These are phyloP conservation scores for Tenthredo amoena DNA, from an alignment of 2,888 invertebrate genomes.

Conservation along the genomic window DNA sequence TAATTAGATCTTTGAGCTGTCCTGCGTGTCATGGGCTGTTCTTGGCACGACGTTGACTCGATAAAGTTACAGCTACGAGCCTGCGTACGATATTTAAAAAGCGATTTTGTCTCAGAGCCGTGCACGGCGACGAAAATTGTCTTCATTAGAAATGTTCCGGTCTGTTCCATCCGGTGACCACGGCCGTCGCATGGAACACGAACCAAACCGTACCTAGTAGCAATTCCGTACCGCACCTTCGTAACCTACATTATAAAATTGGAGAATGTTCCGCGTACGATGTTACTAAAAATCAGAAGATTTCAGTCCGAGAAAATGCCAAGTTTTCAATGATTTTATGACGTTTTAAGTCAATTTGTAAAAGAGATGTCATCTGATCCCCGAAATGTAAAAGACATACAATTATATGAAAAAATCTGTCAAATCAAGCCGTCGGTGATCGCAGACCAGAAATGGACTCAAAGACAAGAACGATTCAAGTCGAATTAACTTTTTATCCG, in stretches of 20 bases:
- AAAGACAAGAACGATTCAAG: neutral
- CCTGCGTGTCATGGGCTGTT: neutral
- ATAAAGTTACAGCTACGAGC: neutral
- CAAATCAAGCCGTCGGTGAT: neutral
- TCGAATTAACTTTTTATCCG: neutral
- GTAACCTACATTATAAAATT: conserved; percentile 65
- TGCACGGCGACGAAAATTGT: conserved; percentile 66
- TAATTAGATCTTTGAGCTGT: neutral
- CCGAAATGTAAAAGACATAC: neutral
- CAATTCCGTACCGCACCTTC: conserved; percentile 61
- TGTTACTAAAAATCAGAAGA: neutral
- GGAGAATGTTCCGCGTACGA: neutral
- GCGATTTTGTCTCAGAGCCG: conserved; percentile 45
- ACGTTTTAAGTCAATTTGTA: neutral
- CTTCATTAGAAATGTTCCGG: conserved; percentile 68
- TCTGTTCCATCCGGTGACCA: conserved; percentile 70
- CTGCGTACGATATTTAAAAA: conserved; percentile 37
- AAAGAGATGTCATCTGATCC: neutral
- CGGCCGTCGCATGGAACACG: conserved; percentile 71
- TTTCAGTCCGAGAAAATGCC: neutral
- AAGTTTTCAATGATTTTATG: neutral
- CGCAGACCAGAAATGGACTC: neutral
- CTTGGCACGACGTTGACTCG: neutral
- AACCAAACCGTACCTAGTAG: conserved; percentile 63
- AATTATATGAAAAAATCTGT: neutral